phyloP scores from a whole-genome alignment of 2,113 vertebrate genomes.

The Kobus ellipsiprymnus region DNA sequence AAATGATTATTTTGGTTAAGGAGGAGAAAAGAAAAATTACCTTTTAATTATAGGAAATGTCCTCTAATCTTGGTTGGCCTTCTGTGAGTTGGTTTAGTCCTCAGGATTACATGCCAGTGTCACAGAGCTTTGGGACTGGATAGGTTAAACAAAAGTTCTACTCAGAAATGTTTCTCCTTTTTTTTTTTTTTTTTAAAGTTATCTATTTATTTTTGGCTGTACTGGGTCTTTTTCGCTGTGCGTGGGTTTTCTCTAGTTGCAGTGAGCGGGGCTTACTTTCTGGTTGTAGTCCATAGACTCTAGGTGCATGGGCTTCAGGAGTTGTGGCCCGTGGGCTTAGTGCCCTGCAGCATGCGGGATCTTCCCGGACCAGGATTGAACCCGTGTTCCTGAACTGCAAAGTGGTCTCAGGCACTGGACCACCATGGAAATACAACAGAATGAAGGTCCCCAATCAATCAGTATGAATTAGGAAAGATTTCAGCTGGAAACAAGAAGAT shows the following conservation, averaged over 20 bases:
- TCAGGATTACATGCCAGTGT: background rate
- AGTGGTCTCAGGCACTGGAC: background rate
- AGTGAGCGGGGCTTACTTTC: background rate
- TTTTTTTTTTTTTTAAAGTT: background rate
- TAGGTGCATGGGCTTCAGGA: background rate
- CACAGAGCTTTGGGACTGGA: background rate
- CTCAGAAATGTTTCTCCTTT: background rate
- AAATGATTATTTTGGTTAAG: background rate
- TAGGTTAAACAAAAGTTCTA: background rate
- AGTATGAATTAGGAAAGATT: background rate
- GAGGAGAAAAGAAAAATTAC: background rate
- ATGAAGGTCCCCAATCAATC: background rate
- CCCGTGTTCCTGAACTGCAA: background rate
- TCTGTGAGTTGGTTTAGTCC: background rate
- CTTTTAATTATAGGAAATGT: background rate
- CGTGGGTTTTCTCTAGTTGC: background rate
- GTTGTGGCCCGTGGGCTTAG: background rate
- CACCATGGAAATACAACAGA: background rate
- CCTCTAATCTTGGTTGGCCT: background rate
- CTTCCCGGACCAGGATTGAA: background rate
- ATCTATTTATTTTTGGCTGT: background rate
- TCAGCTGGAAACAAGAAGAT: background rate
- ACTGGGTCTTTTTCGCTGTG: background rate
- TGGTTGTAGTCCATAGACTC: background rate
- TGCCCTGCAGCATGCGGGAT: background rate